Conservation (phyloP, 2,797 vertebrate genomes). For the Chiloscyllium punctatum region DNA sequence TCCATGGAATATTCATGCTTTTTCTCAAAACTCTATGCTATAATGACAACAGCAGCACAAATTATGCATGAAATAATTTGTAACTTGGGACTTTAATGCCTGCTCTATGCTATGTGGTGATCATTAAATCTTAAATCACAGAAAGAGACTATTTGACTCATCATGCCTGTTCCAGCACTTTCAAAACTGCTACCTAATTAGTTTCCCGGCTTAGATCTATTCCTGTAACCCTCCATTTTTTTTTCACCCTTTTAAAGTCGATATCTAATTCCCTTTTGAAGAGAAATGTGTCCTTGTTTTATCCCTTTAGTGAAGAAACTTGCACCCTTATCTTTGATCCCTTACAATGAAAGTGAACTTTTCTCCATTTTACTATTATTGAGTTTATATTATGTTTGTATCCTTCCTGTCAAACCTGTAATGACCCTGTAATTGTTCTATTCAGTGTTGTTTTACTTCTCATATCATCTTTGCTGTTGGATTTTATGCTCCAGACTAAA, state of each 20-base stretch:
- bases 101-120: background rate
- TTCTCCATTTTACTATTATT: background rate
- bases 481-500: background rate
- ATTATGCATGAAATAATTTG: background rate
- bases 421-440: background rate
- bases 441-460: background rate
- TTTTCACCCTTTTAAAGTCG: background rate
- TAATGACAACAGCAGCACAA: background rate
- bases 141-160: background rate
- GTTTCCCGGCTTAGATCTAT: background rate
- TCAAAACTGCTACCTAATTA: background rate
- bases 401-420: background rate
- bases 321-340: background rate
- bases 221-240: background rate
- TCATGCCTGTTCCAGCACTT: background rate
- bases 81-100: background rate
- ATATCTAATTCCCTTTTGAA: background rate
- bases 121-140: background rate
- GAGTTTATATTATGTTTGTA: background rate
- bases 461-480: background rate
- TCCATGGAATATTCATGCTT: background rate
- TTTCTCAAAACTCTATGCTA: background rate
- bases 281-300: background rate
- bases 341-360: background rate
- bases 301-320: background rate